Base-by-base conservation (phyloP, 2,888 invertebrate species). In the Plemyria rubiginata region DNA sequence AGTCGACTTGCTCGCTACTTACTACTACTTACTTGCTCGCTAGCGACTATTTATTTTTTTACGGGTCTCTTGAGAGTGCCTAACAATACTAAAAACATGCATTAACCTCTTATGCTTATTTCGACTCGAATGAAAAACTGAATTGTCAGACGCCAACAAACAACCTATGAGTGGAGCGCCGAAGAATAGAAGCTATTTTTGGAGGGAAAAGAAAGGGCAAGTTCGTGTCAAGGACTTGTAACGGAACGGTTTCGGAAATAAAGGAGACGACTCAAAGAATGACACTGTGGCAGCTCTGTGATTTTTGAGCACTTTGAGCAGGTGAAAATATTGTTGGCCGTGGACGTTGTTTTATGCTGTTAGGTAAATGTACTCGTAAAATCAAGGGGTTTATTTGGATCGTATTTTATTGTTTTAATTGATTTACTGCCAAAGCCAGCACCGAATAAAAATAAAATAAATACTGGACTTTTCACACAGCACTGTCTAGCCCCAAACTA, bases 101-200 rank as follows among this genome's bases (percentile, higher is more conserved):
- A 38, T 38, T 11, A 38, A 38, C 36, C 36, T 38, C 36, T 38
- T 11, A 38, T 9, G 9, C 36, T 8, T 13, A 41, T 13, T 8
- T 41, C 13, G 4, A n/a, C 5, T 5, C 13, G 4, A 13, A 13
- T 7, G 4, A 51, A 51, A 51, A 12, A 16, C n/a, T 2, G 12
- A 51, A 38, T 2, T 51, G 51, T 51, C 51, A 51, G 16, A n/a
- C 38, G 22, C n/a, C 51, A 51, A 38, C 16, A 16, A 38, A 16
- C 50, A 50, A 50, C 11, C 15, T 3, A 36, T 3, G 4, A 9
- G 5, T 12, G 2, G 9, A 46, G 16, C 29, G 50, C 36, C 4
- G 45, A 15, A 9, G 16, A 16, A 45, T 8, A 49, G 29, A 15
- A 29, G 4, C 36, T 54, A 57, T 43, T 57, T 57, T 57, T 57